A percentile compares a stretch with the other conserved stretches of the same genome.
These are phyloP conservation scores for Orientallactaga sibirica DNA, from an alignment of 2,797 vertebrate species.

Conservation along the genomic window DNA sequence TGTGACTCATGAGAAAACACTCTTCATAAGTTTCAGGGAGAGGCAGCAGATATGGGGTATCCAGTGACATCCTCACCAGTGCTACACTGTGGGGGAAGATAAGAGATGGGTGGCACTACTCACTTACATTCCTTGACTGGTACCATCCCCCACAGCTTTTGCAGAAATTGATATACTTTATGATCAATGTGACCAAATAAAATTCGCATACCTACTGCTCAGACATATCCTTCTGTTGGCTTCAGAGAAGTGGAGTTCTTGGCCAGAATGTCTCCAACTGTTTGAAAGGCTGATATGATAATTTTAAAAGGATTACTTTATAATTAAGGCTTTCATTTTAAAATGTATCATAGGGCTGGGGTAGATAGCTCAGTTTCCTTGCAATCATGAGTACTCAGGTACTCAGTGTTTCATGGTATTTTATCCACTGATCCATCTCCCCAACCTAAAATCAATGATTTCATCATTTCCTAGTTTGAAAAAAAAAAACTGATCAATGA, in stretches of 20 bases:
- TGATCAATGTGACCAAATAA: neutral
- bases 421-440: too few relatives aligned
- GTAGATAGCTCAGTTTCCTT: too few relatives aligned
- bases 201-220: neutral
- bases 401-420: too few relatives aligned
- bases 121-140: neutral
- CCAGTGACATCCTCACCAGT: neutral
- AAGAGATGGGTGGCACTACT: too few relatives aligned
- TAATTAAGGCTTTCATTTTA: neutral
- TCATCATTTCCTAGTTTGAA: neutral
- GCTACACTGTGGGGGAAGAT: neutral
- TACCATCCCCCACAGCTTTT: neutral
- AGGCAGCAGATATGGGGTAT: neutral
- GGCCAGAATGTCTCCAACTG: neutral
- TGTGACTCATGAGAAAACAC: neutral
- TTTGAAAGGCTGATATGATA: neutral
- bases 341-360: too few relatives aligned
- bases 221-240: neutral
- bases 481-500: neutral
- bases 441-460: neutral
- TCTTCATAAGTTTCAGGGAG: constrained; percentile 1
- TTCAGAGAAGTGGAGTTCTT: neutral
- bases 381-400: too few relatives aligned
- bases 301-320: neutral
- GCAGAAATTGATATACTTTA: neutral